Conservation (phyloP, 2,888 invertebrate genomes). For the Sesia bembeciformis region DNA sequence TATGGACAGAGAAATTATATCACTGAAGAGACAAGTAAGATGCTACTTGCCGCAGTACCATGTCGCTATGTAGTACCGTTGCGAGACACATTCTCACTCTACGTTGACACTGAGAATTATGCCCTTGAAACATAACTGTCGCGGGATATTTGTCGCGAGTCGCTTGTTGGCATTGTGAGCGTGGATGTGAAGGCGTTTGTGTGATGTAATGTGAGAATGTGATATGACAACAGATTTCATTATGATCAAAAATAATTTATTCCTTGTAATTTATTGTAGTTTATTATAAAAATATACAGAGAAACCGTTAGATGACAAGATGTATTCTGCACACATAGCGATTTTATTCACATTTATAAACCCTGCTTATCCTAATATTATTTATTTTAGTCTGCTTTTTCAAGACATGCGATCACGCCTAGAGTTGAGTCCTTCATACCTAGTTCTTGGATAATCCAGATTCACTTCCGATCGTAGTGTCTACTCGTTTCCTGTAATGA, state of each 20-base stretch:
- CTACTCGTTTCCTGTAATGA: background rate
- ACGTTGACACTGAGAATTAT: conserved; percentile 18
- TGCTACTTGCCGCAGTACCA: conserved; percentile 37
- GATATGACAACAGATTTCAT: conserved; percentile 12
- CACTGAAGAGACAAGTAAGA: conserved; percentile 97
- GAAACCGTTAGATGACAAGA: conserved; percentile 14
- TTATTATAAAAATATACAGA: too few species aligned
- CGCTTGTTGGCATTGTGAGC: conserved; percentile 1
- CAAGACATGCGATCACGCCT: background rate
- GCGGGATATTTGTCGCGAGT: conserved; percentile 10
- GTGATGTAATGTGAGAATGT: conserved; percentile 59
- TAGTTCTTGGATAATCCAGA: conserved; percentile 69
- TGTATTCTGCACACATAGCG: conserved; percentile 68
- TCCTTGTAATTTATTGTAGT: too few species aligned
- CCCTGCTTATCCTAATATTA: conserved; percentile 14
- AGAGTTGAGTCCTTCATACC: background rate
- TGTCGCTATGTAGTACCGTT: conserved; percentile 36
- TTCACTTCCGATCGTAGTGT: conserved; percentile 26
- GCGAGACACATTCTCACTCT: conserved; percentile 53
- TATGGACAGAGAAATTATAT: conserved; percentile 94
- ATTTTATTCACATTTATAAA: conserved; percentile 11
- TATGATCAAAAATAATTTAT: too few species aligned
- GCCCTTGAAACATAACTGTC: conserved; percentile 13
- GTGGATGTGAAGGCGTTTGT: conserved; percentile 22
- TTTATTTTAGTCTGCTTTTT: conserved; percentile 16